Evolutionary conservation across 2,113 vertebrate genomes (phyloP), one percentile per base, ranked within the genome.

Genomic region (Phaethon lepturus): DNA sequence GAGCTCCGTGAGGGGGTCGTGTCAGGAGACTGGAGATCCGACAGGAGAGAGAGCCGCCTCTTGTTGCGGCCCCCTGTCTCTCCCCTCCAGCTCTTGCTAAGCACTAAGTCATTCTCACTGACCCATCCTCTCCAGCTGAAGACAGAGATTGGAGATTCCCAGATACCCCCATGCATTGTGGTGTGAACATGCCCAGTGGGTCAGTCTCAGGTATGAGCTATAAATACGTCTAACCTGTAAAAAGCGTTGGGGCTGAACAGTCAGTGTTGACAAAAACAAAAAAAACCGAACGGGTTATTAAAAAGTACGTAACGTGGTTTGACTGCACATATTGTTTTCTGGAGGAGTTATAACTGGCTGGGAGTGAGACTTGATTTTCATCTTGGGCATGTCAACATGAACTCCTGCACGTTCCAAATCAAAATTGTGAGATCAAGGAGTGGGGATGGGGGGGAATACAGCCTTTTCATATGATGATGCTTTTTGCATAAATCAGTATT

Each of bases 201-300:
- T 96, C 97, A 97, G 96, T 97, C 94, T 97, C 96, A 94, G 95
- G 97, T 94, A 97, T 96, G 97, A 97, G 95, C 95, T 95, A 97
- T 97, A 97, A 95, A 96, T 97, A 97, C 94, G 83, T 96, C 90
- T 96, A 95, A 97, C 96, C 95, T 96, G 93, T 96, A 96, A 95
- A 97, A 95, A 97, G 97, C 90, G 68, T 97, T 93, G 94, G 92
- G 96, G 92, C 94, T 96, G 95, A 96, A 40, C 86, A 52, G 87
- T 92, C 93, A 90, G 81, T 92, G 86, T 95, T 95, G 95, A 50
- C 75, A 73, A 86, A 95, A 89, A 11, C 55, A 64, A 62, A 92
- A 79, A 4, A 45, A 38, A 38, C 38, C 69, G 56, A 69, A 38
- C 20, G 94, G 93, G 94, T 93, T 91, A 9, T 95, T 95, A 35